Base-by-base conservation (phyloP, 2,113 vertebrate species). In the Ia io region DNA sequence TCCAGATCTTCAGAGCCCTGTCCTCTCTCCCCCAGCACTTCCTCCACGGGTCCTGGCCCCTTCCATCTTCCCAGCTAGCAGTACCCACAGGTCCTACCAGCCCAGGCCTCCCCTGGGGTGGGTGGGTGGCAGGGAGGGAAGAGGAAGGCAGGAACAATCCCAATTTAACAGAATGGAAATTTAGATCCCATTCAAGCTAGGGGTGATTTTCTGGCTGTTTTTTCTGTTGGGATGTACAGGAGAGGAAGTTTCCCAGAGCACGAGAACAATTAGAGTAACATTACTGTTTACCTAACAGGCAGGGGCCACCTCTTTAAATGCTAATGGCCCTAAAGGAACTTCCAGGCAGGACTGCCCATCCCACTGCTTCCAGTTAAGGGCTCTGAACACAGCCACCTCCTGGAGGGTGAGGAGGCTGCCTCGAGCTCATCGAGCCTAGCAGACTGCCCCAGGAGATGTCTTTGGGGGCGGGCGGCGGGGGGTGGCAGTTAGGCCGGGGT, bases 131-230 rank as follows among this genome's bases (percentile, higher is more conserved):
- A 9, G 23, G 23, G 6, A 30, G 44, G 30, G 6, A 2, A 3
- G 37, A 25, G 10, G 32, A 65, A 53, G 40, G 37, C 77, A 44
- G 51, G 30, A 84, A 56, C 9, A 11, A 47, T 2, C 2, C 20
- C 25, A 17, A 61, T 4, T 3, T 2, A 9, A 49, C 4, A 42
- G 49, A 53, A 22, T 1, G 2, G n/a, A 1, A 30, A 53, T 20
- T 49, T 37, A 40, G 61, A 51, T 12, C 13, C 37, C 17, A 13
- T 82, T 65, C 37, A 2, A 0, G 12, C 56, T 30, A 2, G 28
- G 11, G 51, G 40, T 17, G 9, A 37, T 20, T 63, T 76, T 37
- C 32, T 12, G 17, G 47, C 71, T 9, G 10, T 30, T 89, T 61
- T 85, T 92, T 49, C 53, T n/a, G 3, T 88, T 44, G 44, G 4